Conservation (phyloP, 2,888 invertebrate genomes). For the Parnassius orleans region DNA sequence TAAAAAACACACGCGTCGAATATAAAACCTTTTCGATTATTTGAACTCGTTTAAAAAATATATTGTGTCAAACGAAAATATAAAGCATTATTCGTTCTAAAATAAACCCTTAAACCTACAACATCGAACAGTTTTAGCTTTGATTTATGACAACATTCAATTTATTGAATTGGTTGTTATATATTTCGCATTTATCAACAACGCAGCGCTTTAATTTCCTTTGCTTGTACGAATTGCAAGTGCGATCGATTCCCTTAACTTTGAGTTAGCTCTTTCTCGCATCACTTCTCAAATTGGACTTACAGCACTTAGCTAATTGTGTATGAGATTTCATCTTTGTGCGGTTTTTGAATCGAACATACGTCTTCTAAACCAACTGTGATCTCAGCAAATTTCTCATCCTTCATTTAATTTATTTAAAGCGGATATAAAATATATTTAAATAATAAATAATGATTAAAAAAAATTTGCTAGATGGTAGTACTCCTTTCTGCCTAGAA, state of each 20-base stretch:
- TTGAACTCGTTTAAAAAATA: too few species aligned
- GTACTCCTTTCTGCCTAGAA: too few species aligned
- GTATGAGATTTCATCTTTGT: neutral
- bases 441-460: too few species aligned
- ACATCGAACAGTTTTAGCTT: neutral
- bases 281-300: slow-evolving; percentile 19
- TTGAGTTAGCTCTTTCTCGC: slow-evolving; percentile 14
- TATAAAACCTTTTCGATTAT: too few species aligned
- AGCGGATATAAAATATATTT: too few species aligned
- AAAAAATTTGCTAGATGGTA: too few species aligned
- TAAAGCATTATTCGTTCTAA: too few species aligned
- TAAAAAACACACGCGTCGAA: too few species aligned
- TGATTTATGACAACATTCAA: slow-evolving; percentile 17
- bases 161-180: neutral
- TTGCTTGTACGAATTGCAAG: slow-evolving; percentile 3
- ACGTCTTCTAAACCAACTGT: neutral
- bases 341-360: neutral
- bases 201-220: slow-evolving; percentile 22
- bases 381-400: neutral
- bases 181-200: slow-evolving; percentile 9
- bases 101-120: neutral
- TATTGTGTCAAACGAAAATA: too few species aligned
- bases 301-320: slow-evolving; percentile 25
- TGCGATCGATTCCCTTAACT: slow-evolving; percentile 10
- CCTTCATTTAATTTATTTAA: too few species aligned